Evolutionary conservation across 2,113 vertebrate genomes (phyloP), one percentile per base, ranked within the genome.

Genomic region (Dryoscopus gambensis): DNA sequence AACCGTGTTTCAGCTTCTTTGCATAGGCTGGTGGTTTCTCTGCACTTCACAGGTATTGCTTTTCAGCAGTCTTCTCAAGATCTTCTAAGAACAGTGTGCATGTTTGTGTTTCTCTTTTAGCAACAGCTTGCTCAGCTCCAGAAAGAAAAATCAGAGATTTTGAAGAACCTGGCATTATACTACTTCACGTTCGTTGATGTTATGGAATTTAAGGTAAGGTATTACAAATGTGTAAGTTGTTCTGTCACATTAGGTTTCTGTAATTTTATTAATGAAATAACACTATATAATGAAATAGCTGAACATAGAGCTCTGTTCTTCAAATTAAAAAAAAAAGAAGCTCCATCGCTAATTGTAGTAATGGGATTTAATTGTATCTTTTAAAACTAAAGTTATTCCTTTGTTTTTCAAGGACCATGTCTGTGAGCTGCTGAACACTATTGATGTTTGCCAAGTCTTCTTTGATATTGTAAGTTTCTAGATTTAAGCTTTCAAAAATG

Each of bases 51-150:
- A 95, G 92, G 94, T 74, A 47, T 25, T 81, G 12, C 40, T 90
- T 63, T 22, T 28, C 59, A 78, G 35, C 27, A 31, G 39, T 6
- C 37, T 77, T 50, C 69, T 84, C 44, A 56, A 68, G 55, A 28
- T 30, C 49, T 67, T 83, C 24, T 85, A 79, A 91, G 81, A 87
- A 62, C 49, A 69, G 15, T 17, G 10, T 81, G 21, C 42, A 46
- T 97, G 31, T 78, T 82, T 92, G 81, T 98, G 74, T 98, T 98
- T 97, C 89, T 96, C 93, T 98, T 97, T 96, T 98, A 99, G 99
- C 99, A 99, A 99, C 99, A 99, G 99, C 98, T 99, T 97, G 99
- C 99, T 97, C 99, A 99, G 97, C 98, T 99, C 71, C 99, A 99
- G 97, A 99, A 99, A 95, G 99, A 99, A 94, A 99, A 99, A 97